Conservation (phyloP, 2,888 invertebrate species). For the Drosophila silvestris region DNA sequence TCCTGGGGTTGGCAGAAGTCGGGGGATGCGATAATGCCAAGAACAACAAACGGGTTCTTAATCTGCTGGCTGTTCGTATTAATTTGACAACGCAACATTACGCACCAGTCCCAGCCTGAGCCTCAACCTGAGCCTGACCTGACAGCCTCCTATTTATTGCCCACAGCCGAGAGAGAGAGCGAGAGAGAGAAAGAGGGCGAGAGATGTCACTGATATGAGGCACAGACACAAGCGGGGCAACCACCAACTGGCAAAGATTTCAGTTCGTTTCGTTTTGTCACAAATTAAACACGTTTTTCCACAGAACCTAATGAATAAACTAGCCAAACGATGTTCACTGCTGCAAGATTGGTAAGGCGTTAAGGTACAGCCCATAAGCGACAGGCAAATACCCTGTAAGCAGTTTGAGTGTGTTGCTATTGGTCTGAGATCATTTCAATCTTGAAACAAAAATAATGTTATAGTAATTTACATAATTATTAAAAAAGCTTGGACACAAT, state of each 20-base stretch:
- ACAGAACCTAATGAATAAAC: constrained; percentile 83
- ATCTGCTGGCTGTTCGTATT: constrained; percentile 50
- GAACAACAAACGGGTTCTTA: constrained; percentile 33
- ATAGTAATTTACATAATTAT: neutral
- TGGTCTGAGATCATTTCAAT: neutral
- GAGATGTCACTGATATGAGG: constrained; percentile 70
- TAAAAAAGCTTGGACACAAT: neutral
- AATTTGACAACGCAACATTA: constrained; percentile 64
- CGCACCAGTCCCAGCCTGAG: constrained; percentile 45
- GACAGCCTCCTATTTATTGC: constrained; percentile 43
- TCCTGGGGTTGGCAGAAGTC: neutral
- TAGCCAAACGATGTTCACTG: constrained; percentile 49
- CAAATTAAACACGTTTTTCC: constrained; percentile 85
- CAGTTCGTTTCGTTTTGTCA: constrained; percentile 77
- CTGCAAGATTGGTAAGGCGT: constrained; percentile 8
- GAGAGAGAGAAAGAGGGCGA: neutral
- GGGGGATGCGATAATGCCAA: constrained; percentile 11
- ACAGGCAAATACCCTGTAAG: constrained; percentile 22
- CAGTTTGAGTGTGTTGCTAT: neutral
- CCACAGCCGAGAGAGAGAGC: neutral
- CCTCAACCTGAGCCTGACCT: constrained; percentile 21
- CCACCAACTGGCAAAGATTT: constrained; percentile 35
- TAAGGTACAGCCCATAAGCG: neutral
- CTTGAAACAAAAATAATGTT: neutral
- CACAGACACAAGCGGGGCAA: constrained; percentile 30